A percentile compares a stretch with the other conserved stretches of the same genome.
Conservation (phyloP, 2,113 vertebrate species). For the Oenanthe oenanthe region DNA sequence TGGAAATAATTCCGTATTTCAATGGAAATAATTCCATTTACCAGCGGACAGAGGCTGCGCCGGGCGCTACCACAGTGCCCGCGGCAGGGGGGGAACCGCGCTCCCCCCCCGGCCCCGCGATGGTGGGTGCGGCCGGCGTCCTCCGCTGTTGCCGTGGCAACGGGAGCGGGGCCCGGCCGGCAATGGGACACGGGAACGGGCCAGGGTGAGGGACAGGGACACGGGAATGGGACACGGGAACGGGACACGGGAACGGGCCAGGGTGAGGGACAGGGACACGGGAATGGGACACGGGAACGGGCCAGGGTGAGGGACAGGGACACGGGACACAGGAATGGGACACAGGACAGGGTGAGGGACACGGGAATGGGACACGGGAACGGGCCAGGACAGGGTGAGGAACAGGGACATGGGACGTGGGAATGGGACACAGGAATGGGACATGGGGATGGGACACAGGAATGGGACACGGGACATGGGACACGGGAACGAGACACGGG, state of each 20-base stretch:
- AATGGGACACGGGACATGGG: not conserved
- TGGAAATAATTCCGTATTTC: not conserved
- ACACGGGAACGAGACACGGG: not conserved
- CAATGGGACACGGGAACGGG: not conserved
- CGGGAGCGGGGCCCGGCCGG: not conserved
- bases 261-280: not conserved
- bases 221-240: no score
- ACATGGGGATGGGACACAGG: no score
- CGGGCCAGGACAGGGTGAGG: no score
- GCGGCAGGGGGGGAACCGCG: not conserved
- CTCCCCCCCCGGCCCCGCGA: not conserved
- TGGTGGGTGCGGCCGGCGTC: not conserved
- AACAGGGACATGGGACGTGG: not conserved
- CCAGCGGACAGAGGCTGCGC: accelerated
- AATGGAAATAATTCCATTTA: not conserved
- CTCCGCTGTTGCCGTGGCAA: not conserved
- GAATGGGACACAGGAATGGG: no score
- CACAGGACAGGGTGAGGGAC: no score
- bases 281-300: not conserved
- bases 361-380: not conserved
- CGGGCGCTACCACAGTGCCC: not conserved
- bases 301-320: no score
- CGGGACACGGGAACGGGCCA: not conserved
- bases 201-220: not conserved
- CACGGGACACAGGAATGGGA: not conserved